Evolutionary conservation across 2,888 invertebrate genomes (phyloP), one percentile per base, ranked within the genome.

Genomic region (Scaeva pyrastri): DNA sequence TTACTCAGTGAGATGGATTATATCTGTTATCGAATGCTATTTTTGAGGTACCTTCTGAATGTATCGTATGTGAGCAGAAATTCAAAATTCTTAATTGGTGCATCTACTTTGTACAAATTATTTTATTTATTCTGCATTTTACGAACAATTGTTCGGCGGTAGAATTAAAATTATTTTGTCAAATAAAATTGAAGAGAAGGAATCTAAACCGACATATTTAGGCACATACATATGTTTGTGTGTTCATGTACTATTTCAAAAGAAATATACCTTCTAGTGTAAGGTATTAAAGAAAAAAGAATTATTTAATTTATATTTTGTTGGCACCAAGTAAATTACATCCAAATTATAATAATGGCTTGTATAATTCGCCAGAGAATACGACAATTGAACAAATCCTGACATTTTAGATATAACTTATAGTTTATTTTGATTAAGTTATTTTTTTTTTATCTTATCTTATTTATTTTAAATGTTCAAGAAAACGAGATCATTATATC

Each of bases 251-350:
- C 11, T 56, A 11, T 10, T 14, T 36, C 16, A 39, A 2, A 39
- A 39, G 19, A 21, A 60, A 60, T 14, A 39, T 12, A 1, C 14
- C 14, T 39, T 39, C 7, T 58, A 39, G 39, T 39, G 52, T 16
- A n/a, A n/a, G n/a, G n/a, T 41, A 36, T 21, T 52, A 11, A 21
- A 23, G 52, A 41, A 41, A n/a, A 56, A 78, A 83, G 21, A 31
- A 43, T 64, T 71, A 50, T 64, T 64, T 78, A 11, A 10, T 74
- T 50, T 36, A 71, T 56, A 70, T 70, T 74, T 76, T 72, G 71
- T 85, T 85, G 79, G 84, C 79, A 75, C 58, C 71, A 80, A 85
- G 80, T 80, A 48, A 79, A 74, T 71, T 62, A 64, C 39, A 76
- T 76, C 36, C 58, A 64, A 78, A 60, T 75, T 60, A 75, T 79